Percentiles rank a stretch among this genome's conserved stretches.
Conservation (phyloP, 92 coral and sea anemone species). For the Phenganax stokvisi region DNA sequence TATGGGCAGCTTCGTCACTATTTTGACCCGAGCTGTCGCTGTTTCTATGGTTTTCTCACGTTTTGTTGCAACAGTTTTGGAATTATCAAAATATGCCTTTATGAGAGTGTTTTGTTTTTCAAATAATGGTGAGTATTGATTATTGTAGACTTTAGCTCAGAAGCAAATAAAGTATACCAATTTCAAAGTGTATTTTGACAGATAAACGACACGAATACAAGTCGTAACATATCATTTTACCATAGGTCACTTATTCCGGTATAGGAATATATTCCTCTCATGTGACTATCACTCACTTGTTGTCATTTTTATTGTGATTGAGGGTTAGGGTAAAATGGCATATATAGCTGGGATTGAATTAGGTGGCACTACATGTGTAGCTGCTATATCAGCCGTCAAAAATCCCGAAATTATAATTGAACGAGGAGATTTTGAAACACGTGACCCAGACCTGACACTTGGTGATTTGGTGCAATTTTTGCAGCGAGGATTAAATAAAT, state of each 20-base stretch:
- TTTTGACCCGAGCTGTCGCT: background rate
- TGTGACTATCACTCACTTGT: background rate
- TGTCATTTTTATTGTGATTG: background rate
- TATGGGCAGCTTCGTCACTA: slow-evolving; percentile 25
- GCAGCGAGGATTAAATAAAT: slow-evolving; percentile 45
- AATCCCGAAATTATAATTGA: slow-evolving; percentile 54
- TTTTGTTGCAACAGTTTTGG: too few species aligned
- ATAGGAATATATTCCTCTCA: too few species aligned
- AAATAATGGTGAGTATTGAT: too few species aligned
- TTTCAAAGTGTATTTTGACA: too few species aligned
- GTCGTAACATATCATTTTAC: too few species aligned
- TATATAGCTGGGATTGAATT: slow-evolving; percentile 86
- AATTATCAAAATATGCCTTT: too few species aligned
- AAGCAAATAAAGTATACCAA: too few species aligned
- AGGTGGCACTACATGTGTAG: slow-evolving; percentile 87
- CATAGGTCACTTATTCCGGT: too few species aligned
- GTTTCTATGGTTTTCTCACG: too few species aligned
- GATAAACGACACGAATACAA: too few species aligned
- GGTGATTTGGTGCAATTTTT: slow-evolving; percentile 47
- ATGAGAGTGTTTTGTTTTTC: too few species aligned
- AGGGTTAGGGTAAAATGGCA: background rate
- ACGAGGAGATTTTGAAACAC: slow-evolving; percentile 57
- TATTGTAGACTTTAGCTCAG: too few species aligned
- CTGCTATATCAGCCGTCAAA: slow-evolving; percentile 58
- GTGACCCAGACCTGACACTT: slow-evolving; percentile 51